Conservation (phyloP, 2,888 invertebrate genomes). For the Heliconius hortense region DNA sequence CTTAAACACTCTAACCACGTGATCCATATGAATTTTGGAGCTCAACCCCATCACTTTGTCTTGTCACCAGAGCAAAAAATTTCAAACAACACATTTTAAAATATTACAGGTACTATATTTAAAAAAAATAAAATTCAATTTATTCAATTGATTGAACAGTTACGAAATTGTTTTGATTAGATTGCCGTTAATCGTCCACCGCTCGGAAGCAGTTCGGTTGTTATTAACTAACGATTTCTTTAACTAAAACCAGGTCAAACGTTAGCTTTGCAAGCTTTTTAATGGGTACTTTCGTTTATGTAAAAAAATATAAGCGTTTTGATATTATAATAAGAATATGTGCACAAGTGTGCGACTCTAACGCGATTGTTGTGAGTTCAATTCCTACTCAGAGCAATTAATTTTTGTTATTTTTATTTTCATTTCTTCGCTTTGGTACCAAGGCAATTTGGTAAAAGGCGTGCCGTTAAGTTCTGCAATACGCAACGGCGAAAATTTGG, state of each 20-base stretch:
- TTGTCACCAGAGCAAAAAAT: background rate
- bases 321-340: background rate
- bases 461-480: too few species aligned
- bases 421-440: too few species aligned
- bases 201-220: conserved; percentile 27
- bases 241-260: conserved; percentile 8
- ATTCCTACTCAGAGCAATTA: too few species aligned
- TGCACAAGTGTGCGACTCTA: too few species aligned
- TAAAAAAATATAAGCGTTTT: background rate
- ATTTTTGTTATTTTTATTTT: too few species aligned
- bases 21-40: too few species aligned
- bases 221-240: conserved; percentile 26
- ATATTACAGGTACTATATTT: background rate
- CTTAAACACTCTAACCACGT: too few species aligned
- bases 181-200: conserved; percentile 26
- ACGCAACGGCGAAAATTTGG: background rate
- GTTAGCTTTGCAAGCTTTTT: background rate
- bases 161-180: conserved; percentile 36
- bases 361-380: too few species aligned
- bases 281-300: background rate
- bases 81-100: background rate
- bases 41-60: background rate
- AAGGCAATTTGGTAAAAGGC: too few species aligned
- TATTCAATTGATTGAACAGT: conserved; percentile 29
- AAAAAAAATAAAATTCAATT: conserved; percentile 11